A percentile compares a stretch with the other conserved stretches of the same genome.
phyloP scores from a whole-genome alignment of 2,797 vertebrate species.

The Pseudotriccus pelzelni region DNA sequence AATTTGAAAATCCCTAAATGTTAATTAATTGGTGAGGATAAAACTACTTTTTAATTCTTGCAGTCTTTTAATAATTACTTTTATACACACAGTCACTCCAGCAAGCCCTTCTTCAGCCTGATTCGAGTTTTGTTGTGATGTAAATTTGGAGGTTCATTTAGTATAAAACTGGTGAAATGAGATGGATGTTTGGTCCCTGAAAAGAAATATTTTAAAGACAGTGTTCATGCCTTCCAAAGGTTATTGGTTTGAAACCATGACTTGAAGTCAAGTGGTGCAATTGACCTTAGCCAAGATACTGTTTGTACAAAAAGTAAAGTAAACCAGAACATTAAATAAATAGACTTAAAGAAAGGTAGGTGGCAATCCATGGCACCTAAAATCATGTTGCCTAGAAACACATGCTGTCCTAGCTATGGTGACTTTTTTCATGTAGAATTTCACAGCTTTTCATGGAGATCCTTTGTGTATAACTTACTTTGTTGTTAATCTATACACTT shows the following conservation, averaged over 20 bases:
- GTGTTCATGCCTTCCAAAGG: background rate
- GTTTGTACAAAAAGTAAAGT: background rate
- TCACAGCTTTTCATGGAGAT: background rate
- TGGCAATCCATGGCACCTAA: background rate
- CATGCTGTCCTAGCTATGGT: background rate
- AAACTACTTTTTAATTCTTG: background rate
- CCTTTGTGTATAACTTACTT: background rate
- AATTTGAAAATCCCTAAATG: background rate
- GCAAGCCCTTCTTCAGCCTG: background rate
- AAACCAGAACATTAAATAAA: background rate
- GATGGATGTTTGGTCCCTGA: background rate
- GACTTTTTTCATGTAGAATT: background rate
- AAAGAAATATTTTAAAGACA: background rate
- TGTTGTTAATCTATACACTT: background rate
- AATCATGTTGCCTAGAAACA: background rate
- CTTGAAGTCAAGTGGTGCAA: background rate
- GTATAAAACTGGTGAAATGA: background rate
- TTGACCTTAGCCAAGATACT: background rate
- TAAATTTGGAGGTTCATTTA: background rate
- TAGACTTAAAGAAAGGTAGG: background rate
- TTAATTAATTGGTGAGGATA: background rate
- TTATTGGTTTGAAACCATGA: background rate
- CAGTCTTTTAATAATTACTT: background rate
- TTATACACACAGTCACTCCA: background rate
- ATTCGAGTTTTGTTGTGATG: background rate